phyloP scores from a whole-genome alignment of 92 coral and sea anemone species.

The Parazoanthus atlanticus region DNA sequence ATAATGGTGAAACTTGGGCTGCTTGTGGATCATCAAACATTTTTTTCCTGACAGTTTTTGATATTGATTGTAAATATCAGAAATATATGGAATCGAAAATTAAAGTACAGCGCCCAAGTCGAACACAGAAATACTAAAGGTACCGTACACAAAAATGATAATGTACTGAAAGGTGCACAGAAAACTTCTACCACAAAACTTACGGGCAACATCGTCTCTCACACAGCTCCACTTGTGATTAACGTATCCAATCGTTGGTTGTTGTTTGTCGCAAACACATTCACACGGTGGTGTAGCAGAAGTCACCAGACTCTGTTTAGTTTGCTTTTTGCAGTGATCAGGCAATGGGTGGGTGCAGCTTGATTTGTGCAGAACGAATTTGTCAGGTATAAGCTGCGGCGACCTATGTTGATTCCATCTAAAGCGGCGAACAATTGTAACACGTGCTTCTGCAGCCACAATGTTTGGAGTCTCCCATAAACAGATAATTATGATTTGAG shows the following conservation, averaged over 20 bases:
- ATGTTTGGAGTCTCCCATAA: not conserved
- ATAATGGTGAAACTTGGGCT: no score
- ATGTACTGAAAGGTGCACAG: no score
- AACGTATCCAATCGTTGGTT: not conserved
- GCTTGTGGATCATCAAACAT: no score
- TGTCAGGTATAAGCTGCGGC: not conserved
- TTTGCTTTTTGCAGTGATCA: not conserved
- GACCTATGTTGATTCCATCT: accelerated
- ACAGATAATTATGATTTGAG: not conserved
- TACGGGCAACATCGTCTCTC: not conserved
- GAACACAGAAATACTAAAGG: no score
- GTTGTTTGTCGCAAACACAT: not conserved
- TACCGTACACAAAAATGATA: no score
- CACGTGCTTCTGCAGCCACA: not conserved
- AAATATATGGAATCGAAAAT: no score
- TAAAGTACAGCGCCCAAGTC: no score
- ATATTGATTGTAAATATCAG: no score
- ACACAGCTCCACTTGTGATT: not conserved
- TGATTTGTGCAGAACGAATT: not conserved
- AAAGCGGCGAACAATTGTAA: not conserved
- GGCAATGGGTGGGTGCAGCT: not conserved
- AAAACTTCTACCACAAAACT: not conserved
- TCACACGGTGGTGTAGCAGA: not conserved
- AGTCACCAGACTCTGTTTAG: no score
- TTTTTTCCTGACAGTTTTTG: no score